Conservation (phyloP, 2,113 vertebrate species). For the Trogon melanurus region DNA sequence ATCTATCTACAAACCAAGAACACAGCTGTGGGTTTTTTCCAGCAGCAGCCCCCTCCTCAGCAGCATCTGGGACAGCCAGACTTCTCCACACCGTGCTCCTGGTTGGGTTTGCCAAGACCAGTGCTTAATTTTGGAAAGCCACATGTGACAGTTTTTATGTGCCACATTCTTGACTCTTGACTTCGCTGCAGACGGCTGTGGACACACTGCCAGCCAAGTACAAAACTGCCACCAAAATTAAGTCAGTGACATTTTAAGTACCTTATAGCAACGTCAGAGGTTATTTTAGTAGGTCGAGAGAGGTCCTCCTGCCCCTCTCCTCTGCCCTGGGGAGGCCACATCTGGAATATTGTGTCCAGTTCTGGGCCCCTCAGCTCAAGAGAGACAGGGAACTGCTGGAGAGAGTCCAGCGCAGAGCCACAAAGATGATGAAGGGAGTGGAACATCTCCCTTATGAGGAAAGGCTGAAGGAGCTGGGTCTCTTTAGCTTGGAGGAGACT, state of each 20-base stretch:
- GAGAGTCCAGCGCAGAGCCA: no score
- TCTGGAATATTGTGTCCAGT: no score
- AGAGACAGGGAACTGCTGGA: no score
- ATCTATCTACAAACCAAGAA: not conserved
- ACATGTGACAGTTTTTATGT: not conserved
- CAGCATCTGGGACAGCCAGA: not conserved
- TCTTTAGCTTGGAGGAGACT: no score
- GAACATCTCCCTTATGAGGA: no score
- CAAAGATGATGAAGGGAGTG: no score
- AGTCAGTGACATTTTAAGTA: not conserved
- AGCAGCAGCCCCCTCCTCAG: not conserved
- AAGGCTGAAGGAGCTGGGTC: no score
- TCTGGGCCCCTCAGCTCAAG: no score
- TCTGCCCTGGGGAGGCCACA: no score
- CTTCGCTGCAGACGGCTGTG: not conserved
- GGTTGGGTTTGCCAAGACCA: not conserved
- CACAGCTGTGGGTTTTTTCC: not conserved
- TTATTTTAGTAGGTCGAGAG: no score
- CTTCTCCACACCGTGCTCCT: fast-evolving
- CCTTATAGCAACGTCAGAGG: no score
- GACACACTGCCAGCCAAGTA: not conserved
- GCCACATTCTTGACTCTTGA: not conserved
- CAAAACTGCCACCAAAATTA: not conserved
- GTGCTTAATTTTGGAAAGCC: not conserved
- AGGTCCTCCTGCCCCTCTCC: no score